Evolutionary conservation across 2,113 vertebrate species (phyloP), one percentile per base, ranked within the genome.

Genomic region (Bujurquina vittata): DNA sequence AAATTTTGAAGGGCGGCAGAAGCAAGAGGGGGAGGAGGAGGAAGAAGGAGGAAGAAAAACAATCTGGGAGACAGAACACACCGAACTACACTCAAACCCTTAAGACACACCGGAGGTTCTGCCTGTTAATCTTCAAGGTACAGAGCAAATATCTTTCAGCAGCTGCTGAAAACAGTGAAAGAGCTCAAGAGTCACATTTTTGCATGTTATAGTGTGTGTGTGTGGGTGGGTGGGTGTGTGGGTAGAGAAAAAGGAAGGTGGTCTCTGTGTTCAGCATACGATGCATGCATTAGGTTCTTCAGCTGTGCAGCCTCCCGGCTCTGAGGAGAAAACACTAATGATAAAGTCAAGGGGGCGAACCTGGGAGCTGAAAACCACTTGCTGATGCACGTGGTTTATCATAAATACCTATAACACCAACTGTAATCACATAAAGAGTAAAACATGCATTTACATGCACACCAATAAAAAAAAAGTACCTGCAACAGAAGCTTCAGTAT

Each of bases 331-430:
- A 88, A 40, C 14, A 73, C 79, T 88, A 89, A 91, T 90, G 67
- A 83, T 31, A 46, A 88, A 88, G 86, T 63, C 40, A 80, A 79
- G n/a, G 37, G 40, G 22, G 74, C 55, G 17, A 65, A 83, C 52
- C 76, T 86, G 55, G 84, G 82, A 85, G 89, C 65, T 90, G 87
- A 83, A 88, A 73, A 20, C 73, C 83, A 90, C 78, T 82, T 69
- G 80, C 74, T 85, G 33, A 33, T 85, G 33, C 37, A 61, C 67
- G 81, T 35, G 60, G 58, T 40, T 82, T 46, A 54, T 29, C 81
- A 84, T 91, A 94, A 93, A 93, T 90, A 88, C 87, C 83, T 77
- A n/a, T 59, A 74, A 52, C 77, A 75, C 46, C 90, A 94, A 92
- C 83, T 91, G 81, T 75, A 79, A 46, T 73, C 18, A 72, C 81